Conservation (phyloP, 2,888 invertebrate genomes). For the Amphipoea oculea region DNA sequence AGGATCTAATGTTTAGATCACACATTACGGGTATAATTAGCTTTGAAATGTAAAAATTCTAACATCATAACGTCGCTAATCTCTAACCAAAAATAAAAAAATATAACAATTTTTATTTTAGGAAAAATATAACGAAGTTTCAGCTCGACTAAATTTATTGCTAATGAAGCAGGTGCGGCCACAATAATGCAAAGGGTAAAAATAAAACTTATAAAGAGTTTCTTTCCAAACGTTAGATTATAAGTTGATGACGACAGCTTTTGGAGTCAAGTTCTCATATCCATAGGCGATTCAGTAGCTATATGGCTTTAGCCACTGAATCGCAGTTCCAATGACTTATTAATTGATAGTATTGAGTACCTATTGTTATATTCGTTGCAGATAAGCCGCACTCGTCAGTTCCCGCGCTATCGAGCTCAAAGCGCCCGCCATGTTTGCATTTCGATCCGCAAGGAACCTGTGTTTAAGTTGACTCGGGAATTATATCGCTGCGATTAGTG, state of each 20-base stretch:
- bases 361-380: constrained; percentile 49
- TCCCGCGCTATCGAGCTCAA: constrained; percentile 86
- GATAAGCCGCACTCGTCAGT: constrained; percentile 74
- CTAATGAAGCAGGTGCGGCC: not conserved
- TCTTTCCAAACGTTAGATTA: not conserved
- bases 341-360: constrained; percentile 28
- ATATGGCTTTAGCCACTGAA: not conserved
- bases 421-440: constrained; percentile 91
- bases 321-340: not conserved
- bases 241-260: not conserved
- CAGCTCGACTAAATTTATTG: not conserved
- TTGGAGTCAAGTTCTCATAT: not conserved
- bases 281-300: not conserved
- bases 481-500: constrained; percentile 91
- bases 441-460: constrained; percentile 90
- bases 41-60: not conserved
- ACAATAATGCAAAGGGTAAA: not conserved
- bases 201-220: not conserved
- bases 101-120: not conserved
- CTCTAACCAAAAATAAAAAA: not conserved
- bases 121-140: not conserved
- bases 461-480: constrained; percentile 91
- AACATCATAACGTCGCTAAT: too few species aligned
- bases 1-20: not conserved
- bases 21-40: not conserved